Percentiles rank a stretch among this genome's conserved stretches.
These are phyloP conservation scores for Cydia splendana DNA, from an alignment of 1,140 invertebrate species.

Conservation along the genomic window DNA sequence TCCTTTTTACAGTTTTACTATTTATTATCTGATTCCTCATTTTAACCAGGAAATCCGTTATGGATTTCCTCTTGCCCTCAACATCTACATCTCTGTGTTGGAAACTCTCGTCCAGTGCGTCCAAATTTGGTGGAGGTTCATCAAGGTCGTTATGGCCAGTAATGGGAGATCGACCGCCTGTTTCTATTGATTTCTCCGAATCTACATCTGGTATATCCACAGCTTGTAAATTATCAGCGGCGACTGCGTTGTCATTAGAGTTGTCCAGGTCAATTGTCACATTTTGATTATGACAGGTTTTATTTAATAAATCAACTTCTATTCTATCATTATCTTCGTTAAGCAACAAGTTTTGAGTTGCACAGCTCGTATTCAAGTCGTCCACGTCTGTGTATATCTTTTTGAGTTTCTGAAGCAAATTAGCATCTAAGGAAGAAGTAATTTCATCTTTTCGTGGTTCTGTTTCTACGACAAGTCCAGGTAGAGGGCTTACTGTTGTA, in stretches of 20 bases:
- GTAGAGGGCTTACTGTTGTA: constrained; percentile 56
- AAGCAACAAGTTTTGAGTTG: constrained; percentile 12
- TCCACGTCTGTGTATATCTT: constrained; percentile 46
- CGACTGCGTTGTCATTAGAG: neutral
- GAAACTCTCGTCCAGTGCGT: constrained; percentile 43
- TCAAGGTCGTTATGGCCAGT: constrained; percentile 55
- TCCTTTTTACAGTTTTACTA: neutral
- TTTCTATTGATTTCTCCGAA: constrained; percentile 52
- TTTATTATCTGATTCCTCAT: constrained; percentile 31
- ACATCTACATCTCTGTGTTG: constrained; percentile 50
- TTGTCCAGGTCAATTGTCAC: neutral
- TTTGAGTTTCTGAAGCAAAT: constrained; percentile 53
- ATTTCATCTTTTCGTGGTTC: constrained; percentile 35
- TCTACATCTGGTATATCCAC: neutral
- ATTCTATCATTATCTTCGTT: neutral
- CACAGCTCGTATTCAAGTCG: constrained; percentile 4
- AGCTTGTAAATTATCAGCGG: neutral
- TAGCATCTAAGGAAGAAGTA: constrained; percentile 45
- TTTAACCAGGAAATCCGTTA: constrained; percentile 49
- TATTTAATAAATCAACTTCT: neutral
- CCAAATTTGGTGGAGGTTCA: constrained; percentile 50
- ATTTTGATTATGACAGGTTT: neutral
- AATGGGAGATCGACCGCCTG: constrained; percentile 54
- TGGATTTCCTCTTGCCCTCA: constrained; percentile 46
- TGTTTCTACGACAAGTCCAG: constrained; percentile 57